Percentiles rank a stretch among this genome's conserved stretches.
Evolutionary conservation across 2,888 invertebrate species (phyloP).

Genomic region (Sesamia inferens): DNA sequence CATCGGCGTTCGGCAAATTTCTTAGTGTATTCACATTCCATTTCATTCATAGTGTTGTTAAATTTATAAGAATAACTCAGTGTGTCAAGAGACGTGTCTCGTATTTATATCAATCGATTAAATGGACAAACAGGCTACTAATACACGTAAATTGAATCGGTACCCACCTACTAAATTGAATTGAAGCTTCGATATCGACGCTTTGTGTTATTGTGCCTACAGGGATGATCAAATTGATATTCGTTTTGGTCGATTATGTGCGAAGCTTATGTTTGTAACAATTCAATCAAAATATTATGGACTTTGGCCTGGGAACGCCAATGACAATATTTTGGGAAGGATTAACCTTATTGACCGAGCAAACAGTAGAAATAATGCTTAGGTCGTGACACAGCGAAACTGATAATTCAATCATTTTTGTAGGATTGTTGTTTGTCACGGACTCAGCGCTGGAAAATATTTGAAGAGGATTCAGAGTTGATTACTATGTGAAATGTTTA

Average conservation of each 20-base stretch:
- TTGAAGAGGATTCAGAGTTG: constrained; percentile 62
- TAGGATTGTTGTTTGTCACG: constrained; percentile 60
- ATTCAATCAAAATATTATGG: constrained; percentile 86
- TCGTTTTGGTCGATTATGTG: constrained; percentile 81
- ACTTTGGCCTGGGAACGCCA: constrained; percentile 73
- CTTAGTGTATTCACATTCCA: constrained; percentile 7
- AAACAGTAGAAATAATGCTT: constrained; percentile 77
- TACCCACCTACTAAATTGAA: constrained; percentile 65
- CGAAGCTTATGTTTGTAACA: constrained; percentile 84
- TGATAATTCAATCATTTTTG: constrained; percentile 69
- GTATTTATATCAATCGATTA: constrained; percentile 40
- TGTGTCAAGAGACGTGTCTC: constrained; percentile 11
- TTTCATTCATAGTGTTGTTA: constrained; percentile 3
- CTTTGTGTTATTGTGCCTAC: constrained; percentile 63
- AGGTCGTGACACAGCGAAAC: constrained; percentile 73
- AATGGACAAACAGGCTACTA: constrained; percentile 49
- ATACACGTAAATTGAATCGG: constrained; percentile 50
- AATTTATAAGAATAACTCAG: constrained; percentile 29
- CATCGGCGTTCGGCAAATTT: too few relatives aligned
- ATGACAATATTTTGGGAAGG: constrained; percentile 78
- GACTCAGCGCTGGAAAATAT: constrained; percentile 51
- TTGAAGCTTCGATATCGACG: constrained; percentile 60
- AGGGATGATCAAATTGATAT: constrained; percentile 79
- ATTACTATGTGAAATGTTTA: constrained; percentile 52
- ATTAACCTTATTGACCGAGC: constrained; percentile 84